Evolutionary conservation across 2,888 invertebrate species (phyloP).

Genomic region (Ceraclea dissimilis): DNA sequence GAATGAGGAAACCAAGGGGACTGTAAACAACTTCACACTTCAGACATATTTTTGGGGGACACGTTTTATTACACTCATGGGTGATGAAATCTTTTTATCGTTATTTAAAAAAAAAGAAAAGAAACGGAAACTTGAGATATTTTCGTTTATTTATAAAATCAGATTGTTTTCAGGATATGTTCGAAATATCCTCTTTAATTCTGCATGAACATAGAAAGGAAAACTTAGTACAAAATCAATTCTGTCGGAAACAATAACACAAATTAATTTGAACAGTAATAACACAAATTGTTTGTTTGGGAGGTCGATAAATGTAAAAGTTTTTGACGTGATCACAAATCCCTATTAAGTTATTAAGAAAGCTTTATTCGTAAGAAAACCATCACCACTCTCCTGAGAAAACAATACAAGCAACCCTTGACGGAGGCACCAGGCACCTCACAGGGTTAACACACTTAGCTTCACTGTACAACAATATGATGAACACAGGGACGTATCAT

Average conservation of each 20-base stretch:
- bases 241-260: not conserved
- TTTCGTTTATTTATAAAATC: too few species aligned
- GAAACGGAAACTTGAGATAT: too few species aligned
- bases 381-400: conserved; percentile 13
- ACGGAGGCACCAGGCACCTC: not conserved
- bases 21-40: conserved; percentile 17
- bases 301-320: conserved; percentile 5
- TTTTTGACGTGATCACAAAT: conserved; percentile 7
- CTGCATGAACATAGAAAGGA: not conserved
- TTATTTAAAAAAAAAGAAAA: not conserved
- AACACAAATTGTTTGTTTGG: not conserved
- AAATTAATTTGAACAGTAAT: not conserved
- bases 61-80: conserved; percentile 14
- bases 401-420: conserved; percentile 13
- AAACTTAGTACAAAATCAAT: not conserved
- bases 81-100: conserved; percentile 3
- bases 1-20: not conserved
- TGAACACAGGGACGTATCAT: too few species aligned
- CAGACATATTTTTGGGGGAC: conserved; percentile 14
- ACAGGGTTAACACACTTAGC: not conserved
- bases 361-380: conserved; percentile 11
- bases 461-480: too few species aligned
- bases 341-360: conserved; percentile 8
- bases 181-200: too few species aligned
- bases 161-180: not conserved